Base-by-base conservation (phyloP, 2,113 vertebrate genomes). In the Myiozetetes cayanensis region DNA sequence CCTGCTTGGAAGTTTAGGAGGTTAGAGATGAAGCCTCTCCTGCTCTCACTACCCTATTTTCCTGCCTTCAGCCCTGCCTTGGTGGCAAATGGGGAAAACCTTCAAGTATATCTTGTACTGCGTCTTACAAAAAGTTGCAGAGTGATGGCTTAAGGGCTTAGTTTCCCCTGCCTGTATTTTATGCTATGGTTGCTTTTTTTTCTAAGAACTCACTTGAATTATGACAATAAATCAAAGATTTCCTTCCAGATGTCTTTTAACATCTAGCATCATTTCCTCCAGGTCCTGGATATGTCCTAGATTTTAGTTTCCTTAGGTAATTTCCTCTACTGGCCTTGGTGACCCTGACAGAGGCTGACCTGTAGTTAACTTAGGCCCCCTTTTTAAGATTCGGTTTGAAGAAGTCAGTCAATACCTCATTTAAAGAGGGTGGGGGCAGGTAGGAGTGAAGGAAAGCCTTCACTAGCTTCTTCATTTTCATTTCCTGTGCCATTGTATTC, bases 301-400 rank as follows among this genome's bases (percentile, higher is more conserved):
- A 97, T 98, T 97, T 98, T 90, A 93, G 93, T 96, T 97, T 97
- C 96, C 92, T 97, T 96, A 91, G 95, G 93, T 96, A 97, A 97
- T 97, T 97, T 97, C 95, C 96, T 97, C 87, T 74, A 50, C 90
- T 91, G 87, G 89, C 88, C 74, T 96, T 78, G 85, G 53, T 76
- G 68, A 91, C 70, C 68, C 87, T 94, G 67, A 87, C 95, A 89
- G 6, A 59, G 43, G 80, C 62, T 94, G 97, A 95, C 94, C 95
- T 89, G 49, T 59, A 61, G 89, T 95, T 97, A 97, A 95, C 94
- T 87, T 65, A n/a, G 39, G 71, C 89, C 67, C 41, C 33, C 63
- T 84, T 95, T 96, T 90, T 68, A 87, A 96, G 88, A 85, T 67
- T 78, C 4, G 8, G 35, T 91, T 95, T 94, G 94, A 95, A 91